Base-by-base conservation (phyloP, 2,797 vertebrate species). In the Threskiornis aethiopicus region DNA sequence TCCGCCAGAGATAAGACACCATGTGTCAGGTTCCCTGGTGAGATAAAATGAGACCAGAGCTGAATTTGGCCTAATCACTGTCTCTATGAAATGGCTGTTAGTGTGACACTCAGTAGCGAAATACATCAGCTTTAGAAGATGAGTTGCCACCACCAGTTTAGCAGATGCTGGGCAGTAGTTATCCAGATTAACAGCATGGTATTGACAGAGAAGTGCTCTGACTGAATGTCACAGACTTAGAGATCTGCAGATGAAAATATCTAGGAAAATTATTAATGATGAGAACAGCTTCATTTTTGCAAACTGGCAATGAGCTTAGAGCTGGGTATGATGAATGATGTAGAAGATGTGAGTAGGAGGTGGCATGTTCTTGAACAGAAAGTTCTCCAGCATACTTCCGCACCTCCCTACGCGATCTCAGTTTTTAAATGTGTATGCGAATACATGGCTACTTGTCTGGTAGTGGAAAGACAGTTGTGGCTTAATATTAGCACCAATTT, bases 351-450 rank as follows among this genome's bases (percentile, higher is more conserved):
- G 95, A 93, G 95, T 97, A 52, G 95, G 95, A 96, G 89, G 96
- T 95, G 91, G n/a, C 83, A 94, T 96, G 87, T 96, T 96, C 95
- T 94, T 51, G 94, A 95, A 97, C 95, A 96, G 95, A 97, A 93
- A 89, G 87, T 95, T 96, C 94, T 92, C 82, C 85, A 94, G 80
- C 86, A 91, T 69, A 25, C 55, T 95, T 95, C 93, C 62, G 80
- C 96, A 95, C 91, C 96, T 93, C 96, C 96, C 87, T 92, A 87
- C 44, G 17, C 47, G 0, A 91, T 94, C 91, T 71, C 90, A 88
- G 78, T 44, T 96, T 93, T 96, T 41, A 93, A 88, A 93, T 69
- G 66, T 66, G 67, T 64, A 61, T 89, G 84, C 4, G 44, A 92
- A 79, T 93, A 64, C 33, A 44, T 21, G 80, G 91, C 59, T 93